phyloP scores from a whole-genome alignment of 1,140 invertebrate genomes.

The Heliothis virescens region DNA sequence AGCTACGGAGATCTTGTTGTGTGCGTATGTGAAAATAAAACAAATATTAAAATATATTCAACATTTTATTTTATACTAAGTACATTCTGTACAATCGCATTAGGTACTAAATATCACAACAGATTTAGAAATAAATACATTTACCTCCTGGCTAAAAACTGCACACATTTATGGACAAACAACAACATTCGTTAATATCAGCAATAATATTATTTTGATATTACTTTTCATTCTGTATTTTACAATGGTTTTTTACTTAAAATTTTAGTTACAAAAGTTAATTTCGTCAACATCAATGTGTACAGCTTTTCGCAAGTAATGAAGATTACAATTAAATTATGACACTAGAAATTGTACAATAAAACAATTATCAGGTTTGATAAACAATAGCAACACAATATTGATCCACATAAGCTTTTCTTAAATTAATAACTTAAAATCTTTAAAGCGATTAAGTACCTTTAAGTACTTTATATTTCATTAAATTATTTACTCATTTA shows the following conservation, averaged over 20 bases:
- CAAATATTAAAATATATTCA: conserved; percentile 45
- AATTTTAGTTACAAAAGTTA: not conserved
- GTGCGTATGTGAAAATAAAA: not conserved
- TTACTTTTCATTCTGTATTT: not conserved
- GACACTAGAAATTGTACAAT: conserved; percentile 35
- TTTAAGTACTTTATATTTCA: conserved; percentile 18
- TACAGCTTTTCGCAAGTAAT: conserved; percentile 15
- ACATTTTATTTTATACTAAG: conserved; percentile 57
- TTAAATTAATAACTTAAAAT: conserved; percentile 10
- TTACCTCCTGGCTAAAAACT: conserved; percentile 16
- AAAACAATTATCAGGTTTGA: not conserved
- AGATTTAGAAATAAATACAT: conserved; percentile 47
- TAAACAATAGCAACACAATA: conserved; percentile 12
- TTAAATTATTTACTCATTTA: not conserved
- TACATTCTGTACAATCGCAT: conserved; percentile 59
- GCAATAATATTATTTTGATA: not conserved
- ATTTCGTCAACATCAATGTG: too few species aligned
- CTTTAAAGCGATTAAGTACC: conserved; percentile 25
- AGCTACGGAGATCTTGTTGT: too few species aligned
- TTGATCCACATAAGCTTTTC: conserved; percentile 2
- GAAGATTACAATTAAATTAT: not conserved
- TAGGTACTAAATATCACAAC: conserved; percentile 75
- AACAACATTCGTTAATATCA: too few species aligned
- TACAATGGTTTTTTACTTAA: not conserved
- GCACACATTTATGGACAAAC: not conserved